Evolutionary conservation across 2,113 vertebrate species (phyloP), one percentile per base, ranked within the genome.

Genomic region (Climacteris rufus): DNA sequence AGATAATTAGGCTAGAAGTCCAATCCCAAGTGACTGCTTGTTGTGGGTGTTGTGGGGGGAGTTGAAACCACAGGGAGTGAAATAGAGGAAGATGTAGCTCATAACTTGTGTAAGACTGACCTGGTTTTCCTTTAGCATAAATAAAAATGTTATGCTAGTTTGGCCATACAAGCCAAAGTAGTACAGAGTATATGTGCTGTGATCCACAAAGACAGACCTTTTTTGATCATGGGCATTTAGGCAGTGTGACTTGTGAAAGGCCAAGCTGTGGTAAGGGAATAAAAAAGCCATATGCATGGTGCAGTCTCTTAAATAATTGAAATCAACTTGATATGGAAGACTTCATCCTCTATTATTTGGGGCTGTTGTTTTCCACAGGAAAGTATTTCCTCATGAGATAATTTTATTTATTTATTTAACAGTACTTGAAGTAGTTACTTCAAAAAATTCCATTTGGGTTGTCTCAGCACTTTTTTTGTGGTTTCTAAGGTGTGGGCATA

Each of bases 71-170:
- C 33, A 47, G 64, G 77, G 52, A 52, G 52, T 68, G 39, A 74
- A 81, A 54, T 6, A 35, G 35, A 60, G 45, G 74, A 37, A 80
- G 69, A 39, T 89, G 56, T 64, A 77, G 37, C 40, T 95, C 6
- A 1, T 79, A 83, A 56, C 49, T 72, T 76, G 22, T 57, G 14
- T 87, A 60, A 86, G 42, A 49, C 31, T 94, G 54, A 69, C 47
- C 72, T 95, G 72, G 60, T 96, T 95, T 95, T 91, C 25, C 49
- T 77, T 74, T 47, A 89, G n/a, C 72, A 63, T 59, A 74, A 74
- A 66, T 83, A 66, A 78, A 87, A 75, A 15, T 5, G 40, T 80
- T 65, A 44, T 77, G 30, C 22, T 66, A 3, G 14, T 54, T 78
- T 89, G 28, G 9, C 19, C 49, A 1, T 79, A 45, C 4, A 1